Percentiles rank a stretch among this genome's conserved stretches.
Conservation (phyloP, 2,888 invertebrate genomes). For the Galeopsomyia nigrocyanea region DNA sequence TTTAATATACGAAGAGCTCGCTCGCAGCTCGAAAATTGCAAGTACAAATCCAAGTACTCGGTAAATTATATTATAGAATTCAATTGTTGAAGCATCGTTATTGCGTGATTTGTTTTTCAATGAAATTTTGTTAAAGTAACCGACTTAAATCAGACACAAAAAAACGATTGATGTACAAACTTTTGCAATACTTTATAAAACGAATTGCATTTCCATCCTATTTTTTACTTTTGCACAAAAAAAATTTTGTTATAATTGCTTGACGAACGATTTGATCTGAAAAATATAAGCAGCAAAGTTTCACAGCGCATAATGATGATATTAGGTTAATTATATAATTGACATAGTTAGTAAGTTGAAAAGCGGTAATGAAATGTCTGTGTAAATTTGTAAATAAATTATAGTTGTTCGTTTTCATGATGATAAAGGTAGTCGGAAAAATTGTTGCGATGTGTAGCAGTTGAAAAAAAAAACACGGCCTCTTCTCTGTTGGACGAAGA, state of each 20-base stretch:
- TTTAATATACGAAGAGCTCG: constrained; percentile 18
- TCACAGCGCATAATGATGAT: constrained; percentile 55
- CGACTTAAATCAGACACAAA: constrained; percentile 24
- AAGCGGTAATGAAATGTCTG: constrained; percentile 38
- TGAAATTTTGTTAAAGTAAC: background rate
- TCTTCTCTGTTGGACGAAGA: constrained; percentile 22
- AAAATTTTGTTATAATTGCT: constrained; percentile 40
- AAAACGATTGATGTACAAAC: constrained; percentile 51
- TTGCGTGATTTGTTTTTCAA: constrained; percentile 26
- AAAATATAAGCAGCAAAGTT: constrained; percentile 40
- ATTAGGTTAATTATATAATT: constrained; percentile 44
- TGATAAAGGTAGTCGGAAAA: constrained; percentile 14
- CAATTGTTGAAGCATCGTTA: constrained; percentile 38
- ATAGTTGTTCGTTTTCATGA: constrained; percentile 29
- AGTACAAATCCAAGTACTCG: constrained; percentile 45
- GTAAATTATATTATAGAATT: constrained; percentile 34
- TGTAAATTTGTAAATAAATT: constrained; percentile 44
- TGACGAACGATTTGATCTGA: constrained; percentile 49
- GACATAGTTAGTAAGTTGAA: constrained; percentile 46
- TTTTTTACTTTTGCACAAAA: constrained; percentile 48
- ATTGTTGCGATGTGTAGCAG: background rate
- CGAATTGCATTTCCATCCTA: constrained; percentile 38
- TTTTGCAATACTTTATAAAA: constrained; percentile 29
- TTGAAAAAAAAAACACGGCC: background rate
- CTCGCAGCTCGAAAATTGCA: constrained; percentile 27